These are phyloP conservation scores for Cotesia congregata DNA, from an alignment of 2,888 invertebrate genomes.

Conservation along the genomic window DNA sequence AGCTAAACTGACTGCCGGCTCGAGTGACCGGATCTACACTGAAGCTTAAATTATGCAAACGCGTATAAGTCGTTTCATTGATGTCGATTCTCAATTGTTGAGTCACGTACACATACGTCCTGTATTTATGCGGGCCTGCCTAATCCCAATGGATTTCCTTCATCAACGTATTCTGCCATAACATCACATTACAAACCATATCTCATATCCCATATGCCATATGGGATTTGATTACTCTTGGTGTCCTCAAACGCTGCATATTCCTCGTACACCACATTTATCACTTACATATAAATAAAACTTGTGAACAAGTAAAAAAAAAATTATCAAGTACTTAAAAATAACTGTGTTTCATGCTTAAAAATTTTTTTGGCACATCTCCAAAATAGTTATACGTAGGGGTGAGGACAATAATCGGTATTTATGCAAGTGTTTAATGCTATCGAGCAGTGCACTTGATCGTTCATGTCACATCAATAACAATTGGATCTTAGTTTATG, in stretches of 20 bases:
- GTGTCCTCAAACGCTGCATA: background rate
- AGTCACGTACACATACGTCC: slow-evolving; percentile 34
- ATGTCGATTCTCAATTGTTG: slow-evolving; percentile 42
- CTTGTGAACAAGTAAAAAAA: too few species aligned
- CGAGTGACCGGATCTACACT: slow-evolving; percentile 27
- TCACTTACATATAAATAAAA: background rate
- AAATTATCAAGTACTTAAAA: too few species aligned
- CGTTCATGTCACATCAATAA: too few species aligned
- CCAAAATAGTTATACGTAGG: too few species aligned
- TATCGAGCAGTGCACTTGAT: too few species aligned
- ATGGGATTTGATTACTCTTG: background rate
- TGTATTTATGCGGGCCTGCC: slow-evolving; percentile 38
- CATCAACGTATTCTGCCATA: slow-evolving; percentile 33
- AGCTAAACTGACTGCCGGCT: slow-evolving; percentile 16
- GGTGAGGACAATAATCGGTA: too few species aligned
- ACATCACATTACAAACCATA: background rate
- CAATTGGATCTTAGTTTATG: too few species aligned
- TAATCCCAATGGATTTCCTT: slow-evolving; percentile 40
- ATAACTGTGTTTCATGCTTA: too few species aligned
- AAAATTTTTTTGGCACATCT: too few species aligned
- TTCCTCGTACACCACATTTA: background rate
- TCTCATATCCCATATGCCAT: background rate
- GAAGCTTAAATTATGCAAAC: slow-evolving; percentile 39
- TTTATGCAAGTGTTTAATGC: too few species aligned
- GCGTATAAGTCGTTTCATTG: slow-evolving; percentile 39